Evolutionary conservation across 2,888 invertebrate species (phyloP), one percentile per base, ranked within the genome.

Genomic region (Caenorhabditis macrosperma): DNA sequence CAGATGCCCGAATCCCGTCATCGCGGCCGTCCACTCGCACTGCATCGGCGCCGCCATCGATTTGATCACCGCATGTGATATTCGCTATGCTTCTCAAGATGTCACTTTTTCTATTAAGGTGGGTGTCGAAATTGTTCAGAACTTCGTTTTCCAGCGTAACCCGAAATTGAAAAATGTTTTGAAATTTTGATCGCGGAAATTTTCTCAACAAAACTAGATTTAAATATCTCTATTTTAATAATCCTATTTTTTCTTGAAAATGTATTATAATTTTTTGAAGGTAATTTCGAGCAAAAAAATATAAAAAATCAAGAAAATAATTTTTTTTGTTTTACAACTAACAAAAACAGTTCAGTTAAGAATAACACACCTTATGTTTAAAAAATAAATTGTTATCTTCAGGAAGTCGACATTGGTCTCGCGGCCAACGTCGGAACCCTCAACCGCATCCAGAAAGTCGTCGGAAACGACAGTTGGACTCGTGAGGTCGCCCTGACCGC

Each of bases 351-450:
- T n/a, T n/a, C n/a, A n/a, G n/a, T n/a, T n/a, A n/a, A n/a, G n/a
- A n/a, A n/a, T n/a, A n/a, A n/a, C n/a, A n/a, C n/a, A n/a, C n/a
- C n/a, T n/a, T n/a, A n/a, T n/a, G n/a, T n/a, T n/a, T n/a, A n/a
- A n/a, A n/a, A n/a, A n/a, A n/a, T n/a, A n/a, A n/a, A n/a, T n/a
- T n/a, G n/a, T n/a, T n/a, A n/a, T n/a, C n/a, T 64, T 17, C 38
- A 90, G 91, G 96, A 97, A 92, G 93, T 92, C 12, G 92, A 92
- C 71, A 81, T 93, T 52, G 98, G 98, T 0, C 92, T 99, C 91
- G 96, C 97, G 3, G 96, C 98, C 4, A 98, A 99, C 92, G 95
- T 98, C 0, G 98, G 98, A 0, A 94, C 95, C 0, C 92, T 99
- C 50, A 98, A 98, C 91, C 93, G 97, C 81, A 92, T 99, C 20